Evolutionary conservation across 2,888 invertebrate species (phyloP), one percentile per base, ranked within the genome.

Genomic region (Endotricha flammealis): DNA sequence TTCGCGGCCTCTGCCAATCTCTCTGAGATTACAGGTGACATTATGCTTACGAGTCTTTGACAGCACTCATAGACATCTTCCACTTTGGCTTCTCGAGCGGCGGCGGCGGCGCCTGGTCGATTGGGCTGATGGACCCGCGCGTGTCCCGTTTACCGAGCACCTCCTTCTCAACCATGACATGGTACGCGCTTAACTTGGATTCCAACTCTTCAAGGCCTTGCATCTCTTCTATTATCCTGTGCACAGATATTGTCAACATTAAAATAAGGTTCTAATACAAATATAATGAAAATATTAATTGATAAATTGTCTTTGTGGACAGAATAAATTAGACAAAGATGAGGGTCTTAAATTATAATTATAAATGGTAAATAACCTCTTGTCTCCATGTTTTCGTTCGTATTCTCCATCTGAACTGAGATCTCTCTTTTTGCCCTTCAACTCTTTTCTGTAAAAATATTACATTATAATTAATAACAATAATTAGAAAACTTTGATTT

Each of bases 181-280:
- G 93, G 80, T 93, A 93, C 29, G 93, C 93, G 75, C 88, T 91
- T 56, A 94, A 82, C 65, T 93, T 93, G 1, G 92, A 91, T 74
- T 93, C 92, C 59, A 94, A 74, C 65, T 93, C 93, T 58, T 92
- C 92, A 42, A 93, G 81, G 57, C 93, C 93, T 31, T 93, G 92
- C 70, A 93, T 87, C 53, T 90, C 91, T 50, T 91, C 91, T 56
- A 91, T 75, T 56, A 90, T 87, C 60, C 91, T 90, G 59, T 38
- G 66, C 37, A 9, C 4, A 9, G 6, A 1, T 12, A n/a, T 29
- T 4, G 4, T 14, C 8, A 14, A 14, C 2, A n/a, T n/a, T 29
- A 8, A 31, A 40, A 49, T 29, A 30, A 10, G n/a, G n/a, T n/a
- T n/a, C n/a, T n/a, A n/a, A n/a, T n/a, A n/a, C n/a, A n/a, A n/a